These are phyloP conservation scores for Glyphotaelius pellucidus DNA, from an alignment of 2,888 invertebrate species.

Conservation along the genomic window DNA sequence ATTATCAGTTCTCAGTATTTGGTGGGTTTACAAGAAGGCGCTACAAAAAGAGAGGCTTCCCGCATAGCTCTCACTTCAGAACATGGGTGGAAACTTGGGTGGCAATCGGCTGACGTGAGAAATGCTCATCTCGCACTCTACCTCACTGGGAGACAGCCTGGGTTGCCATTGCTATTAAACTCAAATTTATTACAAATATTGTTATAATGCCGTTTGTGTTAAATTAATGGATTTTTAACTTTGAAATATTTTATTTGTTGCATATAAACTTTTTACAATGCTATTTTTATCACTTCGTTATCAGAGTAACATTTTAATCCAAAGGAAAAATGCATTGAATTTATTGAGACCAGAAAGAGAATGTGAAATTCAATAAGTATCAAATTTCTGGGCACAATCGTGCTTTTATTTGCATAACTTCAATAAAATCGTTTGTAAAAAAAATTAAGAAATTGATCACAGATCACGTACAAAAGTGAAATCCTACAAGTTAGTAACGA, in stretches of 20 bases:
- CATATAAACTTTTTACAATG: neutral
- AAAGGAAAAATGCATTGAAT: neutral
- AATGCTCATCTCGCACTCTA: too few species aligned
- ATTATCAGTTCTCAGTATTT: too few species aligned
- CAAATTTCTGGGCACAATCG: constrained; percentile 15
- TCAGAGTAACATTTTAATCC: neutral
- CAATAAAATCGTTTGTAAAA: constrained; percentile 11
- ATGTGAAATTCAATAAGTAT: constrained; percentile 24
- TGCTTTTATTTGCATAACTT: constrained; percentile 45
- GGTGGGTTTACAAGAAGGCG: too few species aligned
- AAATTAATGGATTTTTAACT: neutral
- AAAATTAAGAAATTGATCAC: neutral
- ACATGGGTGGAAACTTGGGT: too few species aligned
- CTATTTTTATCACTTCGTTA: neutral
- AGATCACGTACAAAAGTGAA: constrained; percentile 46
- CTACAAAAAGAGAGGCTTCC: too few species aligned
- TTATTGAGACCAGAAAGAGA: constrained; percentile 10
- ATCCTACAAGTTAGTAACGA: neutral
- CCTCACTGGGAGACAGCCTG: too few species aligned
- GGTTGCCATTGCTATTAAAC: too few species aligned
- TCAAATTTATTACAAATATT: neutral
- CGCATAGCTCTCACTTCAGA: too few species aligned
- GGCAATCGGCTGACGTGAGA: too few species aligned
- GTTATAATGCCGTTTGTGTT: neutral
- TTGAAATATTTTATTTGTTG: neutral